These are phyloP conservation scores for Chloroclystis v-ata DNA, from an alignment of 2,888 invertebrate species.

Conservation along the genomic window DNA sequence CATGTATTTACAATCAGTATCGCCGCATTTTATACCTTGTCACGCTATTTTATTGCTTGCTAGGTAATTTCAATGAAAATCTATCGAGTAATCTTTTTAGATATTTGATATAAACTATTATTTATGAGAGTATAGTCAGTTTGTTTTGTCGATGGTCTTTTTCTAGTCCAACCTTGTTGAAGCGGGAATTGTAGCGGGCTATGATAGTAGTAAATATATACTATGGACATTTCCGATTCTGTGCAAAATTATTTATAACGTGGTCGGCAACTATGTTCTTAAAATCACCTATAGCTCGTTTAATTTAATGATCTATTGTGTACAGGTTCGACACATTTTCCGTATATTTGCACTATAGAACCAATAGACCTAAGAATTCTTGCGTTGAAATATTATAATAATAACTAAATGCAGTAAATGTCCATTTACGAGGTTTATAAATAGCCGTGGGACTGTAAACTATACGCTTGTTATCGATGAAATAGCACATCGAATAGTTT, in stretches of 20 bases:
- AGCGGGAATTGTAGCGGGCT: no score
- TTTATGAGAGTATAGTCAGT: neutral
- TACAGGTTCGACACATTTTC: neutral
- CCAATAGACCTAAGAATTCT: neutral
- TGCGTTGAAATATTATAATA: neutral
- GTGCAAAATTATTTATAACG: no score
- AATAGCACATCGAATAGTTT: conserved; percentile 16
- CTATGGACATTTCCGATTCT: no score
- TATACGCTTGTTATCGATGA: conserved; percentile 28
- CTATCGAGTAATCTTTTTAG: neutral
- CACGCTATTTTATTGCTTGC: conserved; percentile 16
- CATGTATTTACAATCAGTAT: conserved; percentile 15
- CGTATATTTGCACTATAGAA: neutral
- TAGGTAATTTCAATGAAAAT: conserved; percentile 10
- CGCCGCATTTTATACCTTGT: conserved; percentile 14
- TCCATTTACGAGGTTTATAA: conserved; percentile 30
- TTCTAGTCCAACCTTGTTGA: no score
- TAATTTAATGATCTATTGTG: no score
- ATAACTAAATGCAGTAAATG: conserved; percentile 10
- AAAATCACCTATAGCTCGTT: no score
- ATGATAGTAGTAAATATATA: no score
- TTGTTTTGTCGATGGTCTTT: neutral
- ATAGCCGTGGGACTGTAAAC: conserved; percentile 30
- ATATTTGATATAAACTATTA: no score
- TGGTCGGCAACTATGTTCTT: no score